A percentile compares a stretch with the other conserved stretches of the same genome.
Conservation (phyloP, 2,113 vertebrate species). For the Microcebus griseorufus region DNA sequence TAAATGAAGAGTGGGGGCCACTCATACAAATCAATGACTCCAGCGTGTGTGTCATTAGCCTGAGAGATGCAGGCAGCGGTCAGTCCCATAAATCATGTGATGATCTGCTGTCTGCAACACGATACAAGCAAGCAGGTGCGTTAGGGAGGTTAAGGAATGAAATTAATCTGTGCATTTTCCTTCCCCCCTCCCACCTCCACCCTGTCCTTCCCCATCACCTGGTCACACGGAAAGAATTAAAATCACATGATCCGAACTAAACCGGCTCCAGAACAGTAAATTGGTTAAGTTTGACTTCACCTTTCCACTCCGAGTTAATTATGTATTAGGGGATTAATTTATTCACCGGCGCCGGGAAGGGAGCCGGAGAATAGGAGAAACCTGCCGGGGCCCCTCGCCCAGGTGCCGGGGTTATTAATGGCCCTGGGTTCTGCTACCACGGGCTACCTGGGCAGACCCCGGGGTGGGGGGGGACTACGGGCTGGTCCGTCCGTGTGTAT, state of each 20-base stretch:
- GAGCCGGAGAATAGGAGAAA: slow-evolving; percentile 82
- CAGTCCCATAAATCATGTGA: slow-evolving; percentile 99
- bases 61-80: slow-evolving; percentile 98
- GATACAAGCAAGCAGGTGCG: slow-evolving; percentile 95
- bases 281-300: slow-evolving; percentile 87
- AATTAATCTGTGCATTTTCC: slow-evolving; percentile 91
- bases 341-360: slow-evolving; percentile 81
- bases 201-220: slow-evolving; percentile 84
- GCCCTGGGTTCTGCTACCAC: slow-evolving; percentile 71
- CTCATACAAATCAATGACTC: slow-evolving; percentile 99
- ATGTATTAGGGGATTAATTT: slow-evolving; percentile 89
- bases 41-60: slow-evolving; percentile 99
- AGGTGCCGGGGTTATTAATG: slow-evolving; percentile 83
- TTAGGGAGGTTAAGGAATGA: slow-evolving; percentile 95
- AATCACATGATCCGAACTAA: slow-evolving; percentile 87
- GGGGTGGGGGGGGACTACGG: slow-evolving; percentile 39
- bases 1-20: slow-evolving; percentile 99
- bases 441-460: slow-evolving; percentile 66
- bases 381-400: slow-evolving; percentile 67
- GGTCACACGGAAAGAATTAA: slow-evolving; percentile 87
- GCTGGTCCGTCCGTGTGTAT: background rate
- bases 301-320: slow-evolving; percentile 88
- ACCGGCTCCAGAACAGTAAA: slow-evolving; percentile 84
- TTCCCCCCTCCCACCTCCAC: slow-evolving; percentile 46
- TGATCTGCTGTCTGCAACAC: slow-evolving; percentile 97